Evolutionary conservation across 2,888 invertebrate species (phyloP).

Genomic region (Amphipyra berbera): DNA sequence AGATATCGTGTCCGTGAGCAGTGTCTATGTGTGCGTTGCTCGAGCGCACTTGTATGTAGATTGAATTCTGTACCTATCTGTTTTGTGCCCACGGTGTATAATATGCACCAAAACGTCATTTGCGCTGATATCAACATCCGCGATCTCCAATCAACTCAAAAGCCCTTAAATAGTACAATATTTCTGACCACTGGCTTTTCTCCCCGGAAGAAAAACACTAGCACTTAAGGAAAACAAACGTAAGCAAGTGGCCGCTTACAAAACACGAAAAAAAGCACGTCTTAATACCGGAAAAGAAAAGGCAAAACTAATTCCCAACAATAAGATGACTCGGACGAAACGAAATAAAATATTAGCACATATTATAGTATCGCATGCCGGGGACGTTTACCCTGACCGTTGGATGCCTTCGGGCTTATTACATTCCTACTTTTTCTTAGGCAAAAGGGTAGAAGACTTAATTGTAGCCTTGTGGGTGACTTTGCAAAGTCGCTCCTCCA

Average conservation of each 20-base stretch:
- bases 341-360: slow-evolving; percentile 34
- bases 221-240: neutral
- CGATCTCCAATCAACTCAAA: no score
- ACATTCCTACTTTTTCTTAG: slow-evolving; percentile 37
- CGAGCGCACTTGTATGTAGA: no score
- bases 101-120: no score
- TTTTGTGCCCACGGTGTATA: no score
- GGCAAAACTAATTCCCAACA: slow-evolving; percentile 5
- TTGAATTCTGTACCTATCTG: no score
- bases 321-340: slow-evolving; percentile 8
- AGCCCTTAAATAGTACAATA: no score
- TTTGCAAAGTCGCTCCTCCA: slow-evolving; percentile 22
- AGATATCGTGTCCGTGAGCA: no score
- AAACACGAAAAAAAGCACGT: neutral
- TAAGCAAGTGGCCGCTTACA: neutral
- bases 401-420: slow-evolving; percentile 39
- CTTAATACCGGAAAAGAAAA: neutral
- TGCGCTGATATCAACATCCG: no score
- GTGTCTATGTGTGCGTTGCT: no score
- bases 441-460: slow-evolving; percentile 29
- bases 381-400: neutral
- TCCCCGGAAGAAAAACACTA: neutral
- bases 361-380: slow-evolving; percentile 14
- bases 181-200: no score
- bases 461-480: slow-evolving; percentile 33